These are phyloP conservation scores for Julus scanicus DNA, from an alignment of 2,888 invertebrate species.

Conservation along the genomic window DNA sequence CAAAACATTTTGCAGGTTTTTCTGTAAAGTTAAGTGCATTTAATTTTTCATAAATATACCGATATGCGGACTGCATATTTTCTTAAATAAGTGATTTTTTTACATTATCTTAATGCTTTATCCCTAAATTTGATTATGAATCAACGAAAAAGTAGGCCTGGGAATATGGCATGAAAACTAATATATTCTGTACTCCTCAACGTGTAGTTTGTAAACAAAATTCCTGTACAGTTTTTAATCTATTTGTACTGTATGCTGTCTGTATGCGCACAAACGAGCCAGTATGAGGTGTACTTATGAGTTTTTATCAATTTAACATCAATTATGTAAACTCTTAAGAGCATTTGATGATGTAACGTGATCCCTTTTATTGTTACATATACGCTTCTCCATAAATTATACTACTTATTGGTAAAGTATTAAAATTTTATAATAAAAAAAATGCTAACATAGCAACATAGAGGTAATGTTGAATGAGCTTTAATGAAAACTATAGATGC, in stretches of 20 bases:
- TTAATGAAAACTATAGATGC: too few relatives aligned
- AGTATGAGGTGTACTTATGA: background rate
- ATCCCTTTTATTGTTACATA: background rate
- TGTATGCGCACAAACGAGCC: background rate
- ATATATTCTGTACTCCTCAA: background rate
- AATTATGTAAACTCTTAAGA: background rate
- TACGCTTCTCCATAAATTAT: too few relatives aligned
- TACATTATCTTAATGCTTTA: background rate
- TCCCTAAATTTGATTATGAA: background rate
- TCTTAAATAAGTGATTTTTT: background rate
- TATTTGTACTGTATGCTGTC: background rate
- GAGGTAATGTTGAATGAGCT: too few relatives aligned
- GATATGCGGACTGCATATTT: background rate
- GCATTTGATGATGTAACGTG: background rate
- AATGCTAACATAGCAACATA: too few relatives aligned
- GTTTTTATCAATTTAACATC: background rate
- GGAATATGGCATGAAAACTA: background rate
- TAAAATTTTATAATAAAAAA: too few relatives aligned
- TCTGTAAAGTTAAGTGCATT: constrained; percentile 25
- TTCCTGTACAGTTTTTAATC: background rate
- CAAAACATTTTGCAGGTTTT: background rate
- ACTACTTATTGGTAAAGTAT: too few relatives aligned
- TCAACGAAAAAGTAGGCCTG: background rate
- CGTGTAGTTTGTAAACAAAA: background rate
- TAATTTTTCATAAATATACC: background rate